Conservation (phyloP, 2,797 vertebrate genomes). For the Bovichtus diacanthus region DNA sequence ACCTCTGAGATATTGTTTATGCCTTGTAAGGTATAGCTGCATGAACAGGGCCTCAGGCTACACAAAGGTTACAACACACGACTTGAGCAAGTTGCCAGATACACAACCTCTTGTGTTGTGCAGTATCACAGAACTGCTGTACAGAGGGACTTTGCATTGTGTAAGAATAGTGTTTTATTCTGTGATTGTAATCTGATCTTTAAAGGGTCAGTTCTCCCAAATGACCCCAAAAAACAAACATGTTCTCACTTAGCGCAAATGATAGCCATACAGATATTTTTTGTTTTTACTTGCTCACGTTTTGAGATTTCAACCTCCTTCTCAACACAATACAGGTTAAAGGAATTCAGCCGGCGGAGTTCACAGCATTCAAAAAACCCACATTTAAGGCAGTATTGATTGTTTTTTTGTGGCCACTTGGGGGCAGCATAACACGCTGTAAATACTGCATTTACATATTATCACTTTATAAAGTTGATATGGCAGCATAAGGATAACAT, state of each 20-base stretch:
- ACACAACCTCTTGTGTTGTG: not conserved
- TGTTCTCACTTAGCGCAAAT: not conserved
- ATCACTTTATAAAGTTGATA: not conserved
- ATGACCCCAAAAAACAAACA: not conserved
- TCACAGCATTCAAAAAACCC: not conserved
- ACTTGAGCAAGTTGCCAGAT: not conserved
- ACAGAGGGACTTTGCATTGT: not conserved
- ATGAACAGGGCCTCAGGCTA: constrained; percentile 25
- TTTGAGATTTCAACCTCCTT: not conserved
- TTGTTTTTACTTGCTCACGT: not conserved
- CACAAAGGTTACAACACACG: not conserved
- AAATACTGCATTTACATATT: not conserved
- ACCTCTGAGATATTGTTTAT: constrained; percentile 16
- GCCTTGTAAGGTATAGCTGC: constrained; percentile 5
- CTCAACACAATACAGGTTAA: not conserved
- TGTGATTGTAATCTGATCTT: not conserved
- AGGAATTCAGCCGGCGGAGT: not conserved
- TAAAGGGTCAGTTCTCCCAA: not conserved
- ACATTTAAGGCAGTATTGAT: not conserved
- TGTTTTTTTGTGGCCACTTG: not conserved
- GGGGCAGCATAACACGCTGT: not conserved
- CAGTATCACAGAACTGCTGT: not conserved
- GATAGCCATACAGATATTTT: not conserved
- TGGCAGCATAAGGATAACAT: not conserved
- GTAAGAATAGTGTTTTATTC: not conserved